Base-by-base conservation (phyloP, 2,797 vertebrate species). In the Hephaestus fuliginosus region DNA sequence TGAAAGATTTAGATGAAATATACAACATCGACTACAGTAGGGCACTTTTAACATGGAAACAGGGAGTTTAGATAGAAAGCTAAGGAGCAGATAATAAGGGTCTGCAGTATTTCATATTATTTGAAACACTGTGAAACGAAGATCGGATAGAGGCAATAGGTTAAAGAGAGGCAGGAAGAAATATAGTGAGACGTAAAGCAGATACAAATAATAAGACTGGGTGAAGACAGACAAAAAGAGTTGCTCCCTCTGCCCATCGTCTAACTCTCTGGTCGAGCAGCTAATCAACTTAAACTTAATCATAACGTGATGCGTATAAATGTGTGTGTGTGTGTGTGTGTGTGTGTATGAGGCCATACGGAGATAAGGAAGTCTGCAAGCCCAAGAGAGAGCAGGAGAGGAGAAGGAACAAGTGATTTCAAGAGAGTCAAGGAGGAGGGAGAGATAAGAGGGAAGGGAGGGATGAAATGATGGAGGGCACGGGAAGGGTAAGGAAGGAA, bases 201-300 rank as follows among this genome's bases (percentile, higher is more conserved):
- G 17, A 58, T 61, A 33, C 5, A 68, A 71, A 70, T 51, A 49
- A 41, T 3, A 33, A 64, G 43, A 62, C 43, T 5, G 18, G 20
- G 5, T 4, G 30, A 2, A 44, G 60, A 63, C 22, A 36, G 65
- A 58, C 56, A 41, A n/a, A 49, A 22, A 44, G 20, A 33, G 22
- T n/a, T 18, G 17, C 25, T 44, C 44, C 43, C 12, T 65, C 48
- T 67, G 33, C 12, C 28, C 36, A 72, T 78, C 76, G 7, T 61
- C 44, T 11, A 22, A 66, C 55, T 74, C 73, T 65, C 63, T 61
- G 52, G 28, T 56, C 46, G 48, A 61, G 52, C 13, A 61, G 76
- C 81, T 82, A 80, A 83, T 89, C 41, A 86, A 81, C 73, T 70
- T 53, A 10, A 71, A 81, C 81, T 71, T 63, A 78, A 78, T 78